A percentile compares a stretch with the other conserved stretches of the same genome.
These are phyloP conservation scores for Labia minor DNA, from an alignment of 2,888 invertebrate genomes.

Conservation along the genomic window DNA sequence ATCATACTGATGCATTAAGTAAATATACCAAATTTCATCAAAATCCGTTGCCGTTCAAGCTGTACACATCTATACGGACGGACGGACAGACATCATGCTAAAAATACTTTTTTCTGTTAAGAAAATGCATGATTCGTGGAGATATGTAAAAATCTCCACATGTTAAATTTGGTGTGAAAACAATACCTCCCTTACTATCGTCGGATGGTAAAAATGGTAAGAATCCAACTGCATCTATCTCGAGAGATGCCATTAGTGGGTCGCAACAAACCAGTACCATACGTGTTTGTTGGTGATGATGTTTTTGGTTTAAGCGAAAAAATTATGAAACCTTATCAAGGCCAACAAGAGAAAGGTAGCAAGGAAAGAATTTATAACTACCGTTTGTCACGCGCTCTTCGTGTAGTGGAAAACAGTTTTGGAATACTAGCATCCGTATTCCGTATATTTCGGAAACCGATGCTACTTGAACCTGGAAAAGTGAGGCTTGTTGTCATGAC, in stretches of 20 bases:
- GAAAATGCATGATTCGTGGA: too few relatives aligned
- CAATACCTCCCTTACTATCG: too few relatives aligned
- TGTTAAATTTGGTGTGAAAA: too few relatives aligned
- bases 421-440: constrained; percentile 24
- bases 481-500: constrained; percentile 21
- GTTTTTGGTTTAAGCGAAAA: constrained; percentile 26
- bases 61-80: too few relatives aligned
- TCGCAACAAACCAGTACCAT: constrained; percentile 26
- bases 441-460: constrained; percentile 23
- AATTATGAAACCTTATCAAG: constrained; percentile 28
- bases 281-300: constrained; percentile 29
- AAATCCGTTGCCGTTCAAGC: too few relatives aligned
- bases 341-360: constrained; percentile 21
- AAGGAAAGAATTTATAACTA: constrained; percentile 20
- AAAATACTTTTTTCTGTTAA: too few relatives aligned
- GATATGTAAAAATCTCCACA: too few relatives aligned
- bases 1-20: too few relatives aligned
- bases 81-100: too few relatives aligned
- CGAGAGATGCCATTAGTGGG: constrained; percentile 24
- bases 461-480: constrained; percentile 23
- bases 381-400: constrained; percentile 22
- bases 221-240: constrained; percentile 26
- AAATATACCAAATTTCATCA: too few relatives aligned
- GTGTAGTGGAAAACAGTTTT: constrained; percentile 25
- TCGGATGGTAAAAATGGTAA: constrained; percentile 29